phyloP scores from a whole-genome alignment of 2,113 vertebrate species.

The Peromyscus polionotus region DNA sequence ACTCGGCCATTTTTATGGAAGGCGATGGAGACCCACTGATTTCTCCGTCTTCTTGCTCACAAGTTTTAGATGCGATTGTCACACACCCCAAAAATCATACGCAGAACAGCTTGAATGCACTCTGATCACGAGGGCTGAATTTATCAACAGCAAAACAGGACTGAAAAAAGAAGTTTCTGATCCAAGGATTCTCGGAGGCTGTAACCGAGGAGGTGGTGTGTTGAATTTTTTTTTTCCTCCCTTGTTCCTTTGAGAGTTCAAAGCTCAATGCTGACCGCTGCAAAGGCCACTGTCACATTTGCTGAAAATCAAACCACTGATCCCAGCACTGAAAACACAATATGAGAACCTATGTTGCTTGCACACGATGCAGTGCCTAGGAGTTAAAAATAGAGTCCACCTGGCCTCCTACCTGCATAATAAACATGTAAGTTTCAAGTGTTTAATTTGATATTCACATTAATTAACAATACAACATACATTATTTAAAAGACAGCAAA shows the following conservation, averaged over 20 bases:
- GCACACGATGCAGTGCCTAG: constrained; percentile 86
- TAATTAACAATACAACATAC: constrained; percentile 94
- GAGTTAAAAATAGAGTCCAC: constrained; percentile 92
- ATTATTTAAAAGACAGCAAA: constrained; percentile 92
- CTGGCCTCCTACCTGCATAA: constrained; percentile 92
- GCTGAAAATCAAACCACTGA: constrained; percentile 90
- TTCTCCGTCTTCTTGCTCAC: constrained; percentile 86
- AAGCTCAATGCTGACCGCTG: constrained; percentile 90
- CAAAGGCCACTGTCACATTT: constrained; percentile 91
- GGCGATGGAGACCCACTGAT: constrained; percentile 86
- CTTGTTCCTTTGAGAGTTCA: constrained; percentile 87
- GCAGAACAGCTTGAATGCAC: constrained; percentile 87
- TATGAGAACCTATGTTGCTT: constrained; percentile 86
- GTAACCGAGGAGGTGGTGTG: constrained; percentile 82
- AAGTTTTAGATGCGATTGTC: constrained; percentile 88
- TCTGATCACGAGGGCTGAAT: constrained; percentile 87
- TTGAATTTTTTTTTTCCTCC: constrained; percentile 83
- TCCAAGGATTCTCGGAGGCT: constrained; percentile 88
- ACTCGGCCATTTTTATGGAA: constrained; percentile 87
- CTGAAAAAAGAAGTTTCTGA: constrained; percentile 85
- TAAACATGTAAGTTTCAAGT: constrained; percentile 91
- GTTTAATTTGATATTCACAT: constrained; percentile 93
- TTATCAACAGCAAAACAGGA: constrained; percentile 89
- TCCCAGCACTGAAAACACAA: constrained; percentile 88
- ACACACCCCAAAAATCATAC: constrained; percentile 83